Evolutionary conservation across 2,888 invertebrate genomes (phyloP).

Genomic region (Epinotia demarniana): DNA sequence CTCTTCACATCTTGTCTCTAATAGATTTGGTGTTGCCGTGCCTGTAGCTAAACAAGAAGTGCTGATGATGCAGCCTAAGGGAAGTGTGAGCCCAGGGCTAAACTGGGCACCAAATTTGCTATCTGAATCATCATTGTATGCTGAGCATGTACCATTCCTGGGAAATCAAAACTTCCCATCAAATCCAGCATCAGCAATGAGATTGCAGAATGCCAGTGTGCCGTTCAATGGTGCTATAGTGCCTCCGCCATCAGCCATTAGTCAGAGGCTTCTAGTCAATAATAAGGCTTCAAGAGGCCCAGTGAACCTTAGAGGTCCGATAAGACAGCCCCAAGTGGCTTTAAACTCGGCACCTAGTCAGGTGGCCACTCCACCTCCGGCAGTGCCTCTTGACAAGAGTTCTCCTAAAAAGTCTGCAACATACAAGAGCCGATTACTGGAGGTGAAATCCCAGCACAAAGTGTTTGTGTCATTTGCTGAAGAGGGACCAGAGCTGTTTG

Average conservation of each 20-base stretch:
- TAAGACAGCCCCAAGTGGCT: slow-evolving; percentile 67
- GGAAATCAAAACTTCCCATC: slow-evolving; percentile 76
- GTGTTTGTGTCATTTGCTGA: slow-evolving; percentile 91
- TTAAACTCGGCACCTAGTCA: slow-evolving; percentile 46
- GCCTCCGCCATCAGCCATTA: slow-evolving; percentile 64
- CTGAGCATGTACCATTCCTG: slow-evolving; percentile 76
- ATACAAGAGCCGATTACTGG: slow-evolving; percentile 81
- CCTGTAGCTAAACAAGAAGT: slow-evolving; percentile 79
- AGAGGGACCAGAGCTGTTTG: slow-evolving; percentile 91
- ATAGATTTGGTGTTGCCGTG: slow-evolving; percentile 76
- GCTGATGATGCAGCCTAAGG: slow-evolving; percentile 60
- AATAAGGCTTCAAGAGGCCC: slow-evolving; percentile 71
- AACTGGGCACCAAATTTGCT: slow-evolving; percentile 66
- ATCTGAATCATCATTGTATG: slow-evolving; percentile 62
- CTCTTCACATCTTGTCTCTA: slow-evolving; percentile 73
- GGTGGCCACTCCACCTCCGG: slow-evolving; percentile 49
- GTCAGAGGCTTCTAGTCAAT: slow-evolving; percentile 69
- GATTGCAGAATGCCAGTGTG: slow-evolving; percentile 67
- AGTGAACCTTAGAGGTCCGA: slow-evolving; percentile 68
- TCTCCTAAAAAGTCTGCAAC: slow-evolving; percentile 77
- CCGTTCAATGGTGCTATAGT: slow-evolving; percentile 67
- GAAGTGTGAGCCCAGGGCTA: slow-evolving; percentile 57
- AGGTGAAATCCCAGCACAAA: slow-evolving; percentile 84
- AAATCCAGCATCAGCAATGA: slow-evolving; percentile 77
- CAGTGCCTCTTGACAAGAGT: slow-evolving; percentile 56